Evolutionary conservation across 2,113 vertebrate species (phyloP).

Genomic region (Smithornis capensis): DNA sequence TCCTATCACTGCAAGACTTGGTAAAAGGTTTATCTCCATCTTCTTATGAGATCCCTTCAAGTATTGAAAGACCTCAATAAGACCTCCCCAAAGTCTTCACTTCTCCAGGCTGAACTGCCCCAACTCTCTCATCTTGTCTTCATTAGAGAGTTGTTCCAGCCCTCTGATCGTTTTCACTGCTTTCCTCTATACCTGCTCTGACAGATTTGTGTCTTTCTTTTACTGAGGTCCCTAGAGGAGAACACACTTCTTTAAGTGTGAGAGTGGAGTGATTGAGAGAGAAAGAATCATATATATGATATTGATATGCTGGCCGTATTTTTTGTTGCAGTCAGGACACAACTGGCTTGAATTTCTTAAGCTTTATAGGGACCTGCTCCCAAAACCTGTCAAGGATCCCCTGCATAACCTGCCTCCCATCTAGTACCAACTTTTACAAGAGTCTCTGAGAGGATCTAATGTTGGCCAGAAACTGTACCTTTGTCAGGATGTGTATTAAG

Average conservation of each 20-base stretch:
- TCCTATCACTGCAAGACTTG: not conserved
- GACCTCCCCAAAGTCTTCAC: fast-evolving
- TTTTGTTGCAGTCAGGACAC: not conserved
- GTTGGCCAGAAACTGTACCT: not conserved
- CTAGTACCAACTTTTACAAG: not conserved
- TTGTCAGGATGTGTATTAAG: not conserved
- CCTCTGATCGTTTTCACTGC: not conserved
- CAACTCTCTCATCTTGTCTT: not conserved
- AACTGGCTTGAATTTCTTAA: not conserved
- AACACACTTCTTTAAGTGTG: not conserved
- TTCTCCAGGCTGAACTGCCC: not conserved
- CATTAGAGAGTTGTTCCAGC: not conserved
- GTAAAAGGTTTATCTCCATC: not conserved
- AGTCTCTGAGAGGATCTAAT: not conserved
- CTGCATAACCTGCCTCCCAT: not conserved
- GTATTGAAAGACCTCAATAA: not conserved
- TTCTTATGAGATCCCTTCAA: not conserved
- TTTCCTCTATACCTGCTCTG: not conserved
- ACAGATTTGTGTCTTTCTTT: not conserved
- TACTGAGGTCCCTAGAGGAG: not conserved
- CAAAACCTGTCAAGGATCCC: not conserved
- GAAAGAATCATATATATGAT: not conserved
- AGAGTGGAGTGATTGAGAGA: not conserved
- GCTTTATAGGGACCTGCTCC: fast-evolving
- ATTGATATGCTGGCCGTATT: not conserved